Evolutionary conservation across 1,140 invertebrate species (phyloP), one percentile per base, ranked within the genome.

Genomic region (Acromyrmex charruanus): DNA sequence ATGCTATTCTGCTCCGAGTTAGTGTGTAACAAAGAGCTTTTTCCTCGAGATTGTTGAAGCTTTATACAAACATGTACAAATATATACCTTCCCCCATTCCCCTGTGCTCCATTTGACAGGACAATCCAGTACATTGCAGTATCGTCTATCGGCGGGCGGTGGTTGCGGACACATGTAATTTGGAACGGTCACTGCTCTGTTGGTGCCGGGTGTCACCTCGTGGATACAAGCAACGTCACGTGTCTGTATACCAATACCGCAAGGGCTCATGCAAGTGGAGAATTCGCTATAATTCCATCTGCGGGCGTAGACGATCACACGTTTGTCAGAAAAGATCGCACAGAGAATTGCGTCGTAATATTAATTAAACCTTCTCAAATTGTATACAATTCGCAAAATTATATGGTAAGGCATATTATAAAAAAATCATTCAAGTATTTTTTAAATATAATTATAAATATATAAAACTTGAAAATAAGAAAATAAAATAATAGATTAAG

Each of bases 51-150:
- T 77, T 63, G 18, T 58, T 58, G 59, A 51, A 31, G 49, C 12
- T 25, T 21, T 44, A 25, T 44, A 59, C 10, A 49, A 28, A 39
- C 5, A 16, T 44, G 25, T 63, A 18, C 25, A 88, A 39, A 61
- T 21, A 65, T 77, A 91, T 92, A 97, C 97, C 94, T 98, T 98
- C 18, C 97, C 96, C 98, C 98, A 99, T 71, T 98, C 96, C 0
- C 96, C 96, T 0, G 97, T 95, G 80, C 97, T 97, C 99, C 99
- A 99, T 75, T 97, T 96, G 0, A 98, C 97, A 0, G 98, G 98
- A 93, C 99, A 99, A 94, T 99, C 98, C 63, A 98, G 96, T 6
- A 99, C 97, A 93, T 99, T 99, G 95, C 99, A 99, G 92, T 98
- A 98, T 94, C 98, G 98, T 39, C 98, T 96, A 92, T 98, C 97